A percentile compares a stretch with the other conserved stretches of the same genome.
These are phyloP conservation scores for Bradynema listronoti DNA, from an alignment of 1,140 invertebrate species.

Conservation along the genomic window DNA sequence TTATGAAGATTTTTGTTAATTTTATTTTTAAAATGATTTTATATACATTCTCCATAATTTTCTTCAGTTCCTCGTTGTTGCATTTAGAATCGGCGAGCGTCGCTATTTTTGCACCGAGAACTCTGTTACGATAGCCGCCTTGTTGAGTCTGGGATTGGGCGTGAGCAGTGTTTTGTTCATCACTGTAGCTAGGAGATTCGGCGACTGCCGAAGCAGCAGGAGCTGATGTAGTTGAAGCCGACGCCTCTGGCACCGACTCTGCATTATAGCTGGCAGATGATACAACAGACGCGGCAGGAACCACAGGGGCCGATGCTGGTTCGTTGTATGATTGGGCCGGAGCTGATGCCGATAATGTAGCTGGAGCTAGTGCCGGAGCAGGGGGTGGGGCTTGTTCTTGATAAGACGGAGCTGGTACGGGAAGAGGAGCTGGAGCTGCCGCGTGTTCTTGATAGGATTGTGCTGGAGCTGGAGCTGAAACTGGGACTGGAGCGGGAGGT, in stretches of 20 bases:
- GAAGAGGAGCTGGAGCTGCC: constrained; percentile 8
- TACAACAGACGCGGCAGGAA: not conserved
- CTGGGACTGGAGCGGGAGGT: constrained; percentile 30
- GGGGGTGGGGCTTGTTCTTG: not conserved
- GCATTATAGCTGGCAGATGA: not conserved
- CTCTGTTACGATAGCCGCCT: constrained; percentile 23
- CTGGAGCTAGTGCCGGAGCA: constrained; percentile 8
- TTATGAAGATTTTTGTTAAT: constrained; percentile 1
- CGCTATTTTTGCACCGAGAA: constrained; percentile 35
- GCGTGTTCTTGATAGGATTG: constrained; percentile 12
- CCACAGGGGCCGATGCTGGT: not conserved
- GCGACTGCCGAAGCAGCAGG: constrained; percentile 11
- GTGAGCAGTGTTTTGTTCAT: constrained; percentile 5
- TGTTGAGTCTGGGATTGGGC: constrained; percentile 7
- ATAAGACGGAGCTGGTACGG: constrained; percentile 4
- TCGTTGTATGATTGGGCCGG: constrained; percentile 14
- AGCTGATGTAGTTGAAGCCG: constrained; percentile 10
- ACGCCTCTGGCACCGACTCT: not conserved
- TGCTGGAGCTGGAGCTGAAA: constrained; percentile 25
- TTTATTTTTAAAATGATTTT: constrained; percentile 3
- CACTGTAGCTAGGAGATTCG: not conserved
- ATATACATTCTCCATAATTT: constrained; percentile 32
- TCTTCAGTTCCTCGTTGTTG: constrained; percentile 40
- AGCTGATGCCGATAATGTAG: constrained; percentile 10
- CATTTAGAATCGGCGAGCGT: constrained; percentile 40